Percentiles rank a stretch among this genome's conserved stretches.
Evolutionary conservation across 2,113 vertebrate species (phyloP).

Genomic region (Echinops telfairi): DNA sequence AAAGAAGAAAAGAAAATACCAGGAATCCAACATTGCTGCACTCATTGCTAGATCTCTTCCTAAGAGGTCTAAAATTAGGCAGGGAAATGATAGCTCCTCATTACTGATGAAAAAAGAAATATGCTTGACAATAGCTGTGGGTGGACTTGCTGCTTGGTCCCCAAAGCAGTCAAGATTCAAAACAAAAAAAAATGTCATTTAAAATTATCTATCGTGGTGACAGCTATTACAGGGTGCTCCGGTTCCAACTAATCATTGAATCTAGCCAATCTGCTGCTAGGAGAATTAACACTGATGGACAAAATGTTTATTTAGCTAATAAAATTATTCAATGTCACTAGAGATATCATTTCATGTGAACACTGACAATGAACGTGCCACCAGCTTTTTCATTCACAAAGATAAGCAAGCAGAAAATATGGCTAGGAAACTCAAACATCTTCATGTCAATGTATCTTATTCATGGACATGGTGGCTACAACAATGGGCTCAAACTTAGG

Average conservation of each 20-base stretch:
- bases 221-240: conserved; percentile 65
- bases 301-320: conserved; percentile 73
- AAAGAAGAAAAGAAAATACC: conserved; percentile 34
- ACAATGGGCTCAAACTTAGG: no score
- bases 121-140: conserved; percentile 80
- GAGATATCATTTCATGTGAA: conserved; percentile 54
- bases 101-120: conserved; percentile 78
- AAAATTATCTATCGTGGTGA: conserved; percentile 67
- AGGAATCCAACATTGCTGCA: conserved; percentile 56
- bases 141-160: conserved; percentile 76
- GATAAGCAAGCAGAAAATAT: conserved; percentile 54
- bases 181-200: conserved; percentile 71
- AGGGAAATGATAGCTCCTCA: conserved; percentile 69
- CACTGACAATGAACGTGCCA: conserved; percentile 59
- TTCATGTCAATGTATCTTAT: background rate
- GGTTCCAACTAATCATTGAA: conserved; percentile 63
- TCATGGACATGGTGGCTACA: no score
- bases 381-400: conserved; percentile 52
- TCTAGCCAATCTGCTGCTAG: conserved; percentile 49
- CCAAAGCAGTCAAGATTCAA: conserved; percentile 76
- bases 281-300: conserved; percentile 58
- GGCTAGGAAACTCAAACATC: conserved; percentile 49
- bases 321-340: conserved; percentile 62
- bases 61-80: conserved; percentile 77
- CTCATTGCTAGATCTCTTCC: conserved; percentile 65